phyloP scores from a whole-genome alignment of 2,888 invertebrate genomes.

The Drosophila anomalata region DNA sequence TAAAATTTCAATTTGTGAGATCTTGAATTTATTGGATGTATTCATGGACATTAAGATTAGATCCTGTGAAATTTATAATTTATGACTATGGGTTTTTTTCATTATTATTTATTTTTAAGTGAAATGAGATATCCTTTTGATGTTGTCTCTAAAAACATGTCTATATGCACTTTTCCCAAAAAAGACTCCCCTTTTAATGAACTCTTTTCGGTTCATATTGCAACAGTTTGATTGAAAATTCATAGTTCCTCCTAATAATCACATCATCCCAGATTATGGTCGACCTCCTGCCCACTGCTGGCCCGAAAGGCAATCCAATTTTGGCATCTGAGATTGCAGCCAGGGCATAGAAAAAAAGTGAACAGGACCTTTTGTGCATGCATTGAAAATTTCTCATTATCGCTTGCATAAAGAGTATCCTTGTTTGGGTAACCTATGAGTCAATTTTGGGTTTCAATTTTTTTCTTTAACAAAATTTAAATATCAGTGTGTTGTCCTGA shows the following conservation, averaged over 20 bases:
- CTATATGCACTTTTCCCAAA: no score
- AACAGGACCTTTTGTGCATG: conserved; percentile 15
- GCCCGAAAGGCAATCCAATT: conserved; percentile 28
- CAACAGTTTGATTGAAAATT: conserved; percentile 30
- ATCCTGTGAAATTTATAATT: neutral
- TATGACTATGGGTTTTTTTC: neutral
- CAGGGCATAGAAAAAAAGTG: conserved; percentile 5
- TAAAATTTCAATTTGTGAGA: conserved; percentile 25
- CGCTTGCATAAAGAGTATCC: conserved; percentile 15
- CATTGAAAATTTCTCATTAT: conserved; percentile 52
- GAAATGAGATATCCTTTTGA: neutral
- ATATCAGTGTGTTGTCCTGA: conserved; percentile 11
- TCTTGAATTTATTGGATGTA: neutral
- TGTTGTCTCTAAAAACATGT: no score
- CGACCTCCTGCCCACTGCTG: conserved; percentile 11
- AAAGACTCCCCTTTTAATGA: neutral
- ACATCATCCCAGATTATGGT: conserved; percentile 19
- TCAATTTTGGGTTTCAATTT: neutral
- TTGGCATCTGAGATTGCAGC: conserved; percentile 12
- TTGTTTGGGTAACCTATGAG: neutral
- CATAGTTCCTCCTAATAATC: conserved; percentile 28
- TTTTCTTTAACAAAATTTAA: conserved; percentile 23
- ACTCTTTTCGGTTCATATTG: neutral
- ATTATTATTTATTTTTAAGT: neutral
- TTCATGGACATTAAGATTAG: neutral